phyloP scores from a whole-genome alignment of 2,888 invertebrate genomes.

The Leptothorax acervorum region DNA sequence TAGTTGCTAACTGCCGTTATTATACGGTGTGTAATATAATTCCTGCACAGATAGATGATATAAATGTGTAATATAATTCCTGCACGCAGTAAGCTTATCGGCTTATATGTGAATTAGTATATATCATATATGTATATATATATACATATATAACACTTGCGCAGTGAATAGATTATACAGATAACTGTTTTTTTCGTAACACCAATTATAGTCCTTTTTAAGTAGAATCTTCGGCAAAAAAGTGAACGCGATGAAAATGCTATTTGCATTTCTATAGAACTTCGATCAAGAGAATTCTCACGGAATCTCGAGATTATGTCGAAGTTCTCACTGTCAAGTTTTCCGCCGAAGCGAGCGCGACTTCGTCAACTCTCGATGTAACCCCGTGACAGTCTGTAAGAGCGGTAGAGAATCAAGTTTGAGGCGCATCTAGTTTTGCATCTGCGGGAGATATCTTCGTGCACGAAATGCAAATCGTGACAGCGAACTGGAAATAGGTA shows the following conservation, averaged over 20 bases:
- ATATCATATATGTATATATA: not conserved
- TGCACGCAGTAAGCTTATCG: too few relatives aligned
- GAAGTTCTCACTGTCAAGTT: constrained; percentile 44
- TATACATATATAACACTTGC: not conserved
- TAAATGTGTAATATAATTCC: too few relatives aligned
- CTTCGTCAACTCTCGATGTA: constrained; percentile 35
- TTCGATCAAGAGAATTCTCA: constrained; percentile 3
- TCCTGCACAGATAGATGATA: too few relatives aligned
- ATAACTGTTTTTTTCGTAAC: not conserved
- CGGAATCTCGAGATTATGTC: constrained; percentile 10
- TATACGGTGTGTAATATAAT: too few relatives aligned
- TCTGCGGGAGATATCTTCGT: constrained; percentile 32
- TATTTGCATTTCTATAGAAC: constrained; percentile 33
- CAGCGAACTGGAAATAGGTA: constrained; percentile 42
- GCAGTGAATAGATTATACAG: not conserved
- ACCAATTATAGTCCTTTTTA: not conserved
- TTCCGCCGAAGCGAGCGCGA: constrained; percentile 20
- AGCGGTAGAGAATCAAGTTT: constrained; percentile 39
- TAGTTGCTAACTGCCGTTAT: not conserved
- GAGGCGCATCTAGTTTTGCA: constrained; percentile 28
- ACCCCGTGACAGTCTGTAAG: constrained; percentile 21
- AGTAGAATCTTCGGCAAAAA: not conserved
- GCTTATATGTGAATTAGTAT: not conserved
- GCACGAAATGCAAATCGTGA: constrained; percentile 30
- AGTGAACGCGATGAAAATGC: not conserved